These are phyloP conservation scores for Aphidius ervi DNA, from an alignment of 1,140 invertebrate genomes.

Conservation along the genomic window DNA sequence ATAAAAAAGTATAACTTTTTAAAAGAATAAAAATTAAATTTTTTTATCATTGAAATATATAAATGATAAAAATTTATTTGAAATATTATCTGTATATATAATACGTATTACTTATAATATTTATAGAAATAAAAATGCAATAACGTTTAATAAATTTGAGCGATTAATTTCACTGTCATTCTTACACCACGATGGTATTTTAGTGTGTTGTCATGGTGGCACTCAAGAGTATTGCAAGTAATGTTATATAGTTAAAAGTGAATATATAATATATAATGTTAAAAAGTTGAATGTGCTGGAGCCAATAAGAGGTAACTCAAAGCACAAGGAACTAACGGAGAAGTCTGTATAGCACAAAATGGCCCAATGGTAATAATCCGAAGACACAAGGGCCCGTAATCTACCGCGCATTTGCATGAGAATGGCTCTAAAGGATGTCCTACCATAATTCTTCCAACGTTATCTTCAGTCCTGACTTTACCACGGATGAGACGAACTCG, in stretches of 20 bases:
- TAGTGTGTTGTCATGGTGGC: not conserved
- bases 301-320: conserved; percentile 23
- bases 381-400: conserved; percentile 45
- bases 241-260: not conserved
- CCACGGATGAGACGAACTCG: conserved; percentile 36
- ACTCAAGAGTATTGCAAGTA: too few relatives aligned
- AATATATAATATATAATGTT: not conserved
- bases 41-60: too few relatives aligned
- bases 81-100: conserved; percentile 2
- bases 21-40: not conserved
- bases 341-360: not conserved
- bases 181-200: conserved; percentile 24
- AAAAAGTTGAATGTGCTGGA: conserved; percentile 13
- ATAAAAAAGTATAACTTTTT: too few relatives aligned
- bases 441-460: conserved; percentile 44
- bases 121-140: conserved; percentile 11
- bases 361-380: conserved; percentile 44
- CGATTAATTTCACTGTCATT: conserved; percentile 29
- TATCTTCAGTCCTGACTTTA: conserved; percentile 31
- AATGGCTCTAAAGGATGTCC: conserved; percentile 46
- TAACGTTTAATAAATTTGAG: conserved; percentile 23
- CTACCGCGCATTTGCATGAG: conserved; percentile 46
- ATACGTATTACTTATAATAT: conserved; percentile 13
- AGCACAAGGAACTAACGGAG: conserved; percentile 9
- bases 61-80: not conserved